phyloP scores from a whole-genome alignment of 2,113 vertebrate species.

The Cardinalis cardinalis region DNA sequence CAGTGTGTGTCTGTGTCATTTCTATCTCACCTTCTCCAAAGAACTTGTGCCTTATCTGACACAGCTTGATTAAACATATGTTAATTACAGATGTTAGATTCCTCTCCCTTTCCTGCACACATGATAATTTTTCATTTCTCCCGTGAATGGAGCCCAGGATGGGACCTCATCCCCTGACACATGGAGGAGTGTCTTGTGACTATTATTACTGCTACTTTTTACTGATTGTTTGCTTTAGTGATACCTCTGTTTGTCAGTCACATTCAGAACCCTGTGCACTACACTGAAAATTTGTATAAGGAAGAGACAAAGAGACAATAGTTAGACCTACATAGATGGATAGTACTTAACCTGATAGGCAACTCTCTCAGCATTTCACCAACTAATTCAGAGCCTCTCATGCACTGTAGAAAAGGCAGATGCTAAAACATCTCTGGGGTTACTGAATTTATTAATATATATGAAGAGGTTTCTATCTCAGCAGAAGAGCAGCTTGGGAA shows the following conservation, averaged over 20 bases:
- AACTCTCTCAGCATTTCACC: background rate
- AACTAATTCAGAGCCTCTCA: background rate
- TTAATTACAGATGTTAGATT: background rate
- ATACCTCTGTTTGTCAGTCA: background rate
- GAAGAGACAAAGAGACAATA: background rate
- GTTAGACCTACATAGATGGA: background rate
- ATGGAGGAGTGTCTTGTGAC: background rate
- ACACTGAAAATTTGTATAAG: background rate
- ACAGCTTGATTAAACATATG: background rate
- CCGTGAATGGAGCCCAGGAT: accelerated
- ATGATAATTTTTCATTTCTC: background rate
- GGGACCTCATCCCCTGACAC: background rate
- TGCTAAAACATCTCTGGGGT: background rate
- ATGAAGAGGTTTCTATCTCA: background rate
- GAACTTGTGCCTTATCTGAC: background rate
- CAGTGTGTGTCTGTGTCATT: background rate
- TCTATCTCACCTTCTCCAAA: background rate
- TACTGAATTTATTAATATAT: background rate
- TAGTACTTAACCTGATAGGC: background rate
- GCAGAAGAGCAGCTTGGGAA: background rate
- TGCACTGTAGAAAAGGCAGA: background rate
- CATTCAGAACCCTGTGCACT: background rate
- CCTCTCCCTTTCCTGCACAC: background rate
- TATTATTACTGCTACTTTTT: background rate
- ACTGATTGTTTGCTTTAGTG: background rate